These are phyloP conservation scores for Salvelinus alpinus DNA, from an alignment of 2,113 vertebrate genomes.

Conservation along the genomic window DNA sequence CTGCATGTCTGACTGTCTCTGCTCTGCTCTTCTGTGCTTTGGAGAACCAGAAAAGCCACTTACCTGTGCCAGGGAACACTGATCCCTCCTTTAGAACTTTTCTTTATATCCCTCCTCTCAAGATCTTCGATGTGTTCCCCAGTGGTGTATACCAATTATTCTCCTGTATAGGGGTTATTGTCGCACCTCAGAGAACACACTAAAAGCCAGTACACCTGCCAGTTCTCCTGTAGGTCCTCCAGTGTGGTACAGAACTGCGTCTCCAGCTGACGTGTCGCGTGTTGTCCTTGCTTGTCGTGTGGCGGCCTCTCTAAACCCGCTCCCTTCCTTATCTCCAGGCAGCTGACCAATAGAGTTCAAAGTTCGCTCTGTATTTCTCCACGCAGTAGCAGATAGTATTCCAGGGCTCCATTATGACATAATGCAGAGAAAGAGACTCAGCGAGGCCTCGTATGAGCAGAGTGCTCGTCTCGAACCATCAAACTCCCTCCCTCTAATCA, in stretches of 20 bases:
- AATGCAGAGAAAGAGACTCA: not conserved
- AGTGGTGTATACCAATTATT: not conserved
- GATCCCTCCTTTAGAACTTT: not conserved
- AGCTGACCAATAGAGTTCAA: constrained; percentile 21
- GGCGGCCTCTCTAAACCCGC: not conserved
- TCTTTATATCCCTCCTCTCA: not conserved
- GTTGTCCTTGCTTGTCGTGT: not conserved
- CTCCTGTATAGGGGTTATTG: not conserved
- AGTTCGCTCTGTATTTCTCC: not conserved
- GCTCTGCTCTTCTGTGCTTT: constrained; percentile 20
- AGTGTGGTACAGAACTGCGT: not conserved
- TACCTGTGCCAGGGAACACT: constrained; percentile 23
- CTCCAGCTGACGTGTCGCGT: not conserved
- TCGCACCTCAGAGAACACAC: not conserved
- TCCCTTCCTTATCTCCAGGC: constrained; percentile 9
- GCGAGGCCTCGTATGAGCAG: not conserved
- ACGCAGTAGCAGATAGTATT: not conserved
- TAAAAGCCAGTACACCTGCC: not conserved
- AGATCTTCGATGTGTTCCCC: not conserved
- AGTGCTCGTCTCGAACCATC: not conserved
- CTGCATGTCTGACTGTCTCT: constrained; percentile 22
- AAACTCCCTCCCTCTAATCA: not conserved
- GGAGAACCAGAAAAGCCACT: constrained; percentile 63
- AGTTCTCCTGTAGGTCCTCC: not conserved
- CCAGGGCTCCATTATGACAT: constrained; percentile 5